phyloP scores from a whole-genome alignment of 2,797 vertebrate species.

The Labeo calbasu region DNA sequence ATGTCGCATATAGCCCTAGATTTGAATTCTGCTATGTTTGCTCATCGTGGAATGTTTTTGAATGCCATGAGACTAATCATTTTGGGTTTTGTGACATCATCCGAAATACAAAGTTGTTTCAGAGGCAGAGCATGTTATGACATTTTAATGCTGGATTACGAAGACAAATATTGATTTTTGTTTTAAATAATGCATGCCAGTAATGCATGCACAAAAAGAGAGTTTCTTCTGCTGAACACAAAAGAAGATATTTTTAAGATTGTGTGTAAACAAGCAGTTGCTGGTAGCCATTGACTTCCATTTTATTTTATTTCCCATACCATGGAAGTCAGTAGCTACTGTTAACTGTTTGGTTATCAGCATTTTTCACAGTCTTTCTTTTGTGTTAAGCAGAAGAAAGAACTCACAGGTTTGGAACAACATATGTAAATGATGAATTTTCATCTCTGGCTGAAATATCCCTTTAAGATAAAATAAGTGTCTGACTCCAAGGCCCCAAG shows the following conservation, averaged over 20 bases:
- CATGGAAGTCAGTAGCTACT: too few relatives aligned
- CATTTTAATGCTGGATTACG: neutral
- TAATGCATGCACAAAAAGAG: neutral
- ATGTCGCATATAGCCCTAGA: neutral
- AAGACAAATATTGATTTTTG: neutral
- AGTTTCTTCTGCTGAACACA: too few relatives aligned
- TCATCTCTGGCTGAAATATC: too few relatives aligned
- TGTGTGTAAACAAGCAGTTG: neutral
- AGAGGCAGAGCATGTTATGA: neutral
- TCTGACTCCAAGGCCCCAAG: neutral
- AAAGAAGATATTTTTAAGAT: neutral
- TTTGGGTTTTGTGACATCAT: neutral
- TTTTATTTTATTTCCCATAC: too few relatives aligned
- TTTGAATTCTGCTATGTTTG: neutral
- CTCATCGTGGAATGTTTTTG: neutral
- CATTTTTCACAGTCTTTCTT: too few relatives aligned
- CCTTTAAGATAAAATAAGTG: too few relatives aligned
- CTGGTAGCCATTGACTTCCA: neutral
- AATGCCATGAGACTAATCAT: too few relatives aligned
- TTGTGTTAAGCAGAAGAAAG: too few relatives aligned
- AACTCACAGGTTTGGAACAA: too few relatives aligned
- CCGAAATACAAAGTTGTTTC: neutral
- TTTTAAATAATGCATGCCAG: neutral
- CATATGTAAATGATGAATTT: too few relatives aligned
- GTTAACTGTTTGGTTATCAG: too few relatives aligned